Evolutionary conservation across 2,113 vertebrate species (phyloP).

Genomic region (Tor tambroides): DNA sequence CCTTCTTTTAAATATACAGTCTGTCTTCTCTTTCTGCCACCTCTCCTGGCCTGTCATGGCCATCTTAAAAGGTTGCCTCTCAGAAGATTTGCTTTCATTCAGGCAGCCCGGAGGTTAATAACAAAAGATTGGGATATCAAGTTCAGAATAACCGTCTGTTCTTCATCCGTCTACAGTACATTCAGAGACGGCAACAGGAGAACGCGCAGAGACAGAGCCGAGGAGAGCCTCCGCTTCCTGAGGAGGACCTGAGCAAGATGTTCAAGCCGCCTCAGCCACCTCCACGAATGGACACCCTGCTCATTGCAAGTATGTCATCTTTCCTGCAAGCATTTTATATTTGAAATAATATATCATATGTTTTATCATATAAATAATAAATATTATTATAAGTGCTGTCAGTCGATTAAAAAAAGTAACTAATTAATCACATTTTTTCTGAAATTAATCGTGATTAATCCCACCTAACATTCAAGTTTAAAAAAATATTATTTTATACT

Average conservation of each 20-base stretch:
- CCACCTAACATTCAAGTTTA: no score
- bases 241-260: slow-evolving; percentile 94
- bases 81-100: slow-evolving; percentile 29
- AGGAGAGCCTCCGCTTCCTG: slow-evolving; percentile 89
- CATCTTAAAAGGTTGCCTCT: slow-evolving; percentile 4
- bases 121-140: background rate
- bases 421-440: no score
- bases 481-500: no score
- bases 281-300: slow-evolving; percentile 93
- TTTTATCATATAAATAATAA: no score
- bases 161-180: slow-evolving; percentile 62
- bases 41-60: background rate
- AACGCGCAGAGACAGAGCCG: slow-evolving; percentile 92
- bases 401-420: no score
- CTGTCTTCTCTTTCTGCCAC: background rate
- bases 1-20: background rate
- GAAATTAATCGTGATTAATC: no score
- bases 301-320: slow-evolving; percentile 85
- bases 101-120: background rate
- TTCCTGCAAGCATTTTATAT: background rate
- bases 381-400: no score
- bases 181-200: slow-evolving; percentile 94
- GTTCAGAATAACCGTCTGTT: slow-evolving; percentile 19
- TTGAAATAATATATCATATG: background rate
- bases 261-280: slow-evolving; percentile 93